Conservation (phyloP, 2,888 invertebrate genomes). For the Villa cingulata region DNA sequence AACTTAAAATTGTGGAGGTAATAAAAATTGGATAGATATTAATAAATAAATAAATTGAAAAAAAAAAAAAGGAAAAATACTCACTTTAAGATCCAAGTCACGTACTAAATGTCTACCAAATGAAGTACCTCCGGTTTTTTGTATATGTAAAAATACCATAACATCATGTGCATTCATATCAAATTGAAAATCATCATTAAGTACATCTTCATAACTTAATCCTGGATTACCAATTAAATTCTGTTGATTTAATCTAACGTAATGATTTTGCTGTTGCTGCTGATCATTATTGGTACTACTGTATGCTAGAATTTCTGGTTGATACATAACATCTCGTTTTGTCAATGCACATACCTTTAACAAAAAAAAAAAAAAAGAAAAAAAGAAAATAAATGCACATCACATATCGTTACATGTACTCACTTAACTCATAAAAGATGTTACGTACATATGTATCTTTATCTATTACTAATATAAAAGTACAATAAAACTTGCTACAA, state of each 20-base stretch:
- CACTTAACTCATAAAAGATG: too few relatives aligned
- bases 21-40: not conserved
- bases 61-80: not conserved
- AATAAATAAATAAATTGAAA: not conserved
- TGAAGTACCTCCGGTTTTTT: conserved; percentile 97
- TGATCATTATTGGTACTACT: not conserved
- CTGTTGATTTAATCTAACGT: conserved; percentile 28
- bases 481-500: too few relatives aligned
- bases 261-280: conserved; percentile 14
- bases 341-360: conserved; percentile 48
- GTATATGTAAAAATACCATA: conserved; percentile 95
- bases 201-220: conserved; percentile 72
- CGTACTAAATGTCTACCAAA: conserved; percentile 94
- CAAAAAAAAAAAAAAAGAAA: not conserved
- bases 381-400: not conserved
- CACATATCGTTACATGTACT: too few relatives aligned
- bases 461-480: too few relatives aligned
- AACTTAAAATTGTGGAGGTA: too few relatives aligned
- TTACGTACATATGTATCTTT: too few relatives aligned
- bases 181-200: conserved; percentile 76
- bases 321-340: conserved; percentile 47
- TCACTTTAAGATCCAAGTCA: conserved; percentile 68
- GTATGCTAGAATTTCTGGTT: conserved; percentile 36
- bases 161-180: conserved; percentile 91
- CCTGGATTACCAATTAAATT: conserved; percentile 42